A percentile compares a stretch with the other conserved stretches of the same genome.
Conservation (phyloP, 1,140 invertebrate species). For the Tetramorium simillimum region DNA sequence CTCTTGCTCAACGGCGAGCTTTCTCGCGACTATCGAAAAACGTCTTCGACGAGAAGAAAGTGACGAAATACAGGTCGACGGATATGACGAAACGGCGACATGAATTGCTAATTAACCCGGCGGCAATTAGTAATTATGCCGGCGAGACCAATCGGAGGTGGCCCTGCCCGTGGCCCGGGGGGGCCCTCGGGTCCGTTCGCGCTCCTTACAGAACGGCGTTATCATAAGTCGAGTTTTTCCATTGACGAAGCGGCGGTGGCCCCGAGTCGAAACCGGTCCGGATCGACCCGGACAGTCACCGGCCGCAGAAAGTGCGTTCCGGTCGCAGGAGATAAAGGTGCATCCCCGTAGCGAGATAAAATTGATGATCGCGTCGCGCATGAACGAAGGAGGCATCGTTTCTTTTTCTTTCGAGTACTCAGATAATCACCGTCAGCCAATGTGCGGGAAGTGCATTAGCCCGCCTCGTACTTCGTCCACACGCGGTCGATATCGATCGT, state of each 20-base stretch:
- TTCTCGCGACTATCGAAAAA: constrained; percentile 53
- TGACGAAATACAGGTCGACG: background rate
- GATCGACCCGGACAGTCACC: constrained; percentile 53
- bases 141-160: constrained; percentile 46
- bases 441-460: constrained; percentile 20
- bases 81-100: constrained; percentile 48
- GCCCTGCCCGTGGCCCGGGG: background rate
- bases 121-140: constrained; percentile 80
- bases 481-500: constrained; percentile 22
- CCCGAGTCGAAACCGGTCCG: constrained; percentile 75
- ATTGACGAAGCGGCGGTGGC: constrained; percentile 77
- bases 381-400: background rate
- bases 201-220: constrained; percentile 59
- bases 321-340: background rate
- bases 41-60: constrained; percentile 23
- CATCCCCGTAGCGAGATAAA: background rate
- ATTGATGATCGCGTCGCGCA: constrained; percentile 25
- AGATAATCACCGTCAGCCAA: constrained; percentile 12
- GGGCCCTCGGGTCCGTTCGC: background rate
- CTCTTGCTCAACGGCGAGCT: background rate
- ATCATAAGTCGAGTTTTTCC: constrained; percentile 81
- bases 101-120: constrained; percentile 80
- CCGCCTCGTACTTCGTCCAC: background rate
- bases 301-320: constrained; percentile 13
- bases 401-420: background rate